Percentiles rank a stretch among this genome's conserved stretches.
Evolutionary conservation across 1,140 invertebrate genomes (phyloP).

Genomic region (Brachionus rubens): DNA sequence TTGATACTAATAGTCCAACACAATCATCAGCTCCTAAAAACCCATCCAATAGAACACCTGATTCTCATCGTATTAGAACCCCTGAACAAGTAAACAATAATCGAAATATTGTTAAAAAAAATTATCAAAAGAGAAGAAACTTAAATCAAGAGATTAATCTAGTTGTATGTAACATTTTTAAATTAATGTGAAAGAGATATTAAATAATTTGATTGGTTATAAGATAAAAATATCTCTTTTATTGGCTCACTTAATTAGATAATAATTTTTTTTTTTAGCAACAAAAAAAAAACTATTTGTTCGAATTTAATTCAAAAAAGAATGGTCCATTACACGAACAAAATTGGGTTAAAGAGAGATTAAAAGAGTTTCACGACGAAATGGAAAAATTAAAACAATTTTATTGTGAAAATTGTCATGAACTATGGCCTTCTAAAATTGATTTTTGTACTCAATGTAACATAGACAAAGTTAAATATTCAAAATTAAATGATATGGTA

Average conservation of each 20-base stretch:
- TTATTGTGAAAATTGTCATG: background rate
- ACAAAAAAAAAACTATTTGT: background rate
- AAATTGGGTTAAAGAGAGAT: background rate
- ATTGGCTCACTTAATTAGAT: background rate
- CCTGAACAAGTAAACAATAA: background rate
- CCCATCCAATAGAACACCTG: background rate
- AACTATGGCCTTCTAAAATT: background rate
- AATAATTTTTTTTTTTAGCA: background rate
- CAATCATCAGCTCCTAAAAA: background rate
- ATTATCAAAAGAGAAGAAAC: background rate
- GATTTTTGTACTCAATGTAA: background rate
- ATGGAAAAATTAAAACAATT: background rate
- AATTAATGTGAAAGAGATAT: too few relatives aligned
- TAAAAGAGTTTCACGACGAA: background rate
- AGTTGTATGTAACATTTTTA: too few relatives aligned
- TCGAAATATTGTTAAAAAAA: background rate
- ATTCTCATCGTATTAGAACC: background rate
- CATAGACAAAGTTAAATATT: constrained; percentile 1
- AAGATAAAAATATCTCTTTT: background rate
- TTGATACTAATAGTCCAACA: background rate
- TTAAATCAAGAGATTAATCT: background rate
- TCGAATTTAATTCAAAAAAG: background rate
- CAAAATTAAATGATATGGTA: background rate
- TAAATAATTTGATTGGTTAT: too few relatives aligned
- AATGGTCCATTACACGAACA: background rate